Evolutionary conservation across 2,797 vertebrate genomes (phyloP).

Genomic region (Liasis olivaceus): DNA sequence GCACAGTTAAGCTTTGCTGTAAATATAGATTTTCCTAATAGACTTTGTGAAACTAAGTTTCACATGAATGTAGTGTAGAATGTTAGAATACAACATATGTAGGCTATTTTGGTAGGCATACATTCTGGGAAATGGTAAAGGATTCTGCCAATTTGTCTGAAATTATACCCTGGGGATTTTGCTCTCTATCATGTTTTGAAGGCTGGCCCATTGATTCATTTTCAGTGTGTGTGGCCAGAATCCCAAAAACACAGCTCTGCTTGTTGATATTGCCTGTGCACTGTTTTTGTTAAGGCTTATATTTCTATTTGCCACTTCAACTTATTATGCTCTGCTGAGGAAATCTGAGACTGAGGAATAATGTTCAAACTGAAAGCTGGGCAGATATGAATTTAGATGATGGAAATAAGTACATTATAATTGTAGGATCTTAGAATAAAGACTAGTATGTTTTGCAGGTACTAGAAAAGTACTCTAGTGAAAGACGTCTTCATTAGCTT

Average conservation of each 20-base stretch:
- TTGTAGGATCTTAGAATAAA: background rate
- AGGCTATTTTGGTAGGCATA: background rate
- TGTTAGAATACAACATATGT: background rate
- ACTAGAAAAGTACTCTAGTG: background rate
- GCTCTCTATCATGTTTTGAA: background rate
- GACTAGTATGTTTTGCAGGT: background rate
- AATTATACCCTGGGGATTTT: conserved; percentile 19
- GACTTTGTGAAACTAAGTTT: background rate
- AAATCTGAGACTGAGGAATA: background rate
- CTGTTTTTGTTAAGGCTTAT: conserved; percentile 4
- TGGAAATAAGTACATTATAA: background rate
- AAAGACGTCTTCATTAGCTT: background rate
- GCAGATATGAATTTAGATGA: background rate
- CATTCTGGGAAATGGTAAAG: rapidly evolving
- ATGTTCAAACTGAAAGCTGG: background rate
- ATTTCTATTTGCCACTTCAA: background rate
- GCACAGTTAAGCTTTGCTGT: background rate
- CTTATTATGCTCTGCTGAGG: conserved; percentile 2
- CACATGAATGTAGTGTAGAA: background rate
- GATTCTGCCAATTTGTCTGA: conserved; percentile 29
- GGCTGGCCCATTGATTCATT: background rate
- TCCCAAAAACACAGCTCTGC: background rate
- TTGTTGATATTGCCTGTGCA: conserved; percentile 11
- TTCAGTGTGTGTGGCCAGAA: background rate
- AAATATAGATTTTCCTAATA: background rate